phyloP scores from a whole-genome alignment of 2,888 invertebrate genomes.

The Cheilosia impressa region DNA sequence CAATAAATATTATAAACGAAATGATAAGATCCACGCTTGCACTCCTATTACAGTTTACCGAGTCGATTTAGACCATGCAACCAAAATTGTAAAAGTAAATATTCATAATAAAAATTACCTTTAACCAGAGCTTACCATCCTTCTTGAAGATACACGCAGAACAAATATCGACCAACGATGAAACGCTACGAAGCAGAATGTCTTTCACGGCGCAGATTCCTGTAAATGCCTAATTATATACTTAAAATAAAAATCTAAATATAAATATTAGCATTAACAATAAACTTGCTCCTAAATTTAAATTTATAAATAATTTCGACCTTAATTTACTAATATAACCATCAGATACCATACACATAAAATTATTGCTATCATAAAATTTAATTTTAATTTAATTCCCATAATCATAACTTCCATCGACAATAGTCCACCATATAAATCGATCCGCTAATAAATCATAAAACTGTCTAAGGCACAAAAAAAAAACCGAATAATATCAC shows the following conservation, averaged over 20 bases:
- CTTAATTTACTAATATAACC: conserved; percentile 38
- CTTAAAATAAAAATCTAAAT: conserved; percentile 23
- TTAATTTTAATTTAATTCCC: conserved; percentile 32
- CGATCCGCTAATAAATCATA: conserved; percentile 70
- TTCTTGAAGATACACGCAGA: neutral
- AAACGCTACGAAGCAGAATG: neutral
- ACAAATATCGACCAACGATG: conserved; percentile 17
- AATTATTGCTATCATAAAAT: conserved; percentile 48
- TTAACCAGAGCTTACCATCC: too few relatives aligned
- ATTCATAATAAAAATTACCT: too few relatives aligned
- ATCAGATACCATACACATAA: conserved; percentile 45
- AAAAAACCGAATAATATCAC: conserved; percentile 11
- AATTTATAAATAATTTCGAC: conserved; percentile 48
- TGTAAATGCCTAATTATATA: conserved; percentile 25
- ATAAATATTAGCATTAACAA: conserved; percentile 29
- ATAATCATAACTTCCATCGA: conserved; percentile 30
- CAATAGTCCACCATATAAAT: conserved; percentile 67
- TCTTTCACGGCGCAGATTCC: conserved; percentile 47
- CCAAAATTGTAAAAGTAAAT: too few relatives aligned
- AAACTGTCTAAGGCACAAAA: conserved; percentile 15
- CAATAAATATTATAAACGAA: too few relatives aligned
- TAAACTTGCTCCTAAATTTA: conserved; percentile 14
- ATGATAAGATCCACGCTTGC: too few relatives aligned
- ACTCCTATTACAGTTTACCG: too few relatives aligned
- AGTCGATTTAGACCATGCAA: too few relatives aligned